Conservation (phyloP, 2,888 invertebrate genomes). For the Notodonta ziczac region DNA sequence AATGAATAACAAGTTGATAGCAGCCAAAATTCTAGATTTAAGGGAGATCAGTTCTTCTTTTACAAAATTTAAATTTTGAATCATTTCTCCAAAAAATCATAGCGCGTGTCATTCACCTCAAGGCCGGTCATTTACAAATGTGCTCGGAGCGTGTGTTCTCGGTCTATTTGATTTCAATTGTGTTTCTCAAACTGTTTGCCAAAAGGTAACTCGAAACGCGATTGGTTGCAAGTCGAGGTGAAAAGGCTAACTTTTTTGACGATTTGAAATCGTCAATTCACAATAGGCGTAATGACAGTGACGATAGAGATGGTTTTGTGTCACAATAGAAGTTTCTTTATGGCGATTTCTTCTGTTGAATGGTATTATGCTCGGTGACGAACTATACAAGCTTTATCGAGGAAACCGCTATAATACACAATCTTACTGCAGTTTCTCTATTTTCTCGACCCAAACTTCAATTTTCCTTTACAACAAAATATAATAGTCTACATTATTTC, state of each 20-base stretch:
- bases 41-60: no score
- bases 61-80: background rate
- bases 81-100: constrained; percentile 9
- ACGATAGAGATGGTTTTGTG: background rate
- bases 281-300: constrained; percentile 20
- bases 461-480: no score
- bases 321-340: background rate
- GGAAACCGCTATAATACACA: background rate
- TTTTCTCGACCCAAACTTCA: no score
- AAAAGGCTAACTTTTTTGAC: constrained; percentile 20
- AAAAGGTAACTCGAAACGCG: constrained; percentile 24
- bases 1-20: background rate
- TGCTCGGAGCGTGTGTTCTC: constrained; percentile 56
- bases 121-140: constrained; percentile 56
- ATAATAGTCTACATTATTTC: no score
- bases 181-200: constrained; percentile 53
- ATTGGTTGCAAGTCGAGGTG: constrained; percentile 22
- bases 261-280: constrained; percentile 16
- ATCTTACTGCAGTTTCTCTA: no score
- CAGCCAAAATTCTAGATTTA: no score
- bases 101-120: constrained; percentile 44
- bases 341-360: background rate
- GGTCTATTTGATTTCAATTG: constrained; percentile 63
- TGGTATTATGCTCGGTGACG: background rate
- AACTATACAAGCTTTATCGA: background rate